Evolutionary conservation across 2,113 vertebrate species (phyloP).

Genomic region (Oryzias woworae): DNA sequence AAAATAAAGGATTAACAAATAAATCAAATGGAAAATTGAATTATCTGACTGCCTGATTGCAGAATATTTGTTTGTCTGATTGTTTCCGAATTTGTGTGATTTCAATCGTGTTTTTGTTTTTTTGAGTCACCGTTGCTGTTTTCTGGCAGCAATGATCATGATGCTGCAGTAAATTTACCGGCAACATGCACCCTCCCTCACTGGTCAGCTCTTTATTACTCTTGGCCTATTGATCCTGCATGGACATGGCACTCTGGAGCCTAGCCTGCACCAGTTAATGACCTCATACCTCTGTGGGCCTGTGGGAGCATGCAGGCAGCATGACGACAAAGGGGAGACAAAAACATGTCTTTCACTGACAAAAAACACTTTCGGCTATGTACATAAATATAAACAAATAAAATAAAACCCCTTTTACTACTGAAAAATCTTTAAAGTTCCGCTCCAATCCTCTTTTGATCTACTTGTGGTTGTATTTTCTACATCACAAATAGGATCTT

Average conservation of each 20-base stretch:
- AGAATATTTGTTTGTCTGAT: slow-evolving; percentile 19
- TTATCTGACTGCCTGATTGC: background rate
- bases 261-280: slow-evolving; percentile 74
- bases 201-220: slow-evolving; percentile 81
- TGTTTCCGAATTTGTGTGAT: slow-evolving; percentile 1
- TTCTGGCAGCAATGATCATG: slow-evolving; percentile 71
- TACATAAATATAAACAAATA: background rate
- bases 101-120: slow-evolving; percentile 45
- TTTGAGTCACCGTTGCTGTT: slow-evolving; percentile 73
- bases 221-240: slow-evolving; percentile 78
- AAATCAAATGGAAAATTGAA: background rate
- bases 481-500: too few relatives aligned
- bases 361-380: slow-evolving; percentile 39
- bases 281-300: slow-evolving; percentile 70
- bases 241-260: slow-evolving; percentile 70
- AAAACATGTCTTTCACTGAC: slow-evolving; percentile 40
- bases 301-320: slow-evolving; percentile 54
- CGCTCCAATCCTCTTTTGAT: too few relatives aligned
- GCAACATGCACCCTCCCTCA: slow-evolving; percentile 62
- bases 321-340: slow-evolving; percentile 52
- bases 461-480: too few relatives aligned
- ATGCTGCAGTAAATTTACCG: slow-evolving; percentile 77
- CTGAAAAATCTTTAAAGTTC: too few relatives aligned
- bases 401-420: too few relatives aligned
- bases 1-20: slow-evolving; percentile 30